A percentile compares a stretch with the other conserved stretches of the same genome.
These are phyloP conservation scores for Rhingia campestris DNA, from an alignment of 2,888 invertebrate species.

Conservation along the genomic window DNA sequence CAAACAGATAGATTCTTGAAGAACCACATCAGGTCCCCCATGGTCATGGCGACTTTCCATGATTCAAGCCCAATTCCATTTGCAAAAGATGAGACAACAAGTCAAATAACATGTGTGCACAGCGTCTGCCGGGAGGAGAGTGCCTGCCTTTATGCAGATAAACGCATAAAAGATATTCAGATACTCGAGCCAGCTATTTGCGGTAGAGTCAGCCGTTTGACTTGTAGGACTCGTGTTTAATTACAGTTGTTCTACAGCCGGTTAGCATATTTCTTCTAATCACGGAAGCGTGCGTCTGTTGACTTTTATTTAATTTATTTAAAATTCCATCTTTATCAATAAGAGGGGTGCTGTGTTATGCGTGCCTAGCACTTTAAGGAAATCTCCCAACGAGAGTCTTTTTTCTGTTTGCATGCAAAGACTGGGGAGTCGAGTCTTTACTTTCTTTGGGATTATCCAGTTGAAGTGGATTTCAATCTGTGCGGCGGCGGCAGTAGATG, in stretches of 20 bases:
- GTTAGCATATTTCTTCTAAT: conserved; percentile 68
- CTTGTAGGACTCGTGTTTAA: conserved; percentile 63
- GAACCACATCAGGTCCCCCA: conserved; percentile 25
- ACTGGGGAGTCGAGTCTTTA: conserved; percentile 24
- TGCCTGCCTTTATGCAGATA: conserved; percentile 36
- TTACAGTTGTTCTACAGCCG: conserved; percentile 69
- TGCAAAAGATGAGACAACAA: not conserved
- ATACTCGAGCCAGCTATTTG: conserved; percentile 15
- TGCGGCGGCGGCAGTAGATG: conserved; percentile 15
- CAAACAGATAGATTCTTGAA: conserved; percentile 6
- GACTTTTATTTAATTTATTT: conserved; percentile 66
- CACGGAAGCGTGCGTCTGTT: conserved; percentile 60
- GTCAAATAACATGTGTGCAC: conserved; percentile 20
- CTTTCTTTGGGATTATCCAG: conserved; percentile 51
- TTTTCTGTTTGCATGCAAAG: not conserved
- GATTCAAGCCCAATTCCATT: conserved; percentile 38
- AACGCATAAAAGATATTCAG: conserved; percentile 28
- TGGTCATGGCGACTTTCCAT: conserved; percentile 52
- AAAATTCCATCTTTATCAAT: conserved; percentile 59
- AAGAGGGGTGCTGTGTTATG: conserved; percentile 14
- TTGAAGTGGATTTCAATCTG: conserved; percentile 15
- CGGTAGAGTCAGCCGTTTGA: conserved; percentile 17
- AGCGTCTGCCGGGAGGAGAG: conserved; percentile 30
- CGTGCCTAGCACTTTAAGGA: conserved; percentile 19
- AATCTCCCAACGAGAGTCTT: conserved; percentile 28